Evolutionary conservation across 1,140 invertebrate species (phyloP).

Genomic region (Cephus cinctus): DNA sequence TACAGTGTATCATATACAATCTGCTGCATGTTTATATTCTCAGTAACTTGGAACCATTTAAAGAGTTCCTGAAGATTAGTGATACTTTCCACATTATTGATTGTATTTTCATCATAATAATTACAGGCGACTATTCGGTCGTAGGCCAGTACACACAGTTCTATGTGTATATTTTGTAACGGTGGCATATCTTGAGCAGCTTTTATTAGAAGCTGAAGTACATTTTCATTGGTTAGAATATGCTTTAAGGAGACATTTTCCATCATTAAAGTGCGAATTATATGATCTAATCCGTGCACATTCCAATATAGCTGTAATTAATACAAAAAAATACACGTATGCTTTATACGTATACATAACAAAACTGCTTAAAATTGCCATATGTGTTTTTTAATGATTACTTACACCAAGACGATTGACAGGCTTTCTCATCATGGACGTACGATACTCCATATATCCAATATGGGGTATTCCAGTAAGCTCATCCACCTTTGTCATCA

Average conservation of each 20-base stretch:
- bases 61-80: too few relatives aligned
- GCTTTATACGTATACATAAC: too few relatives aligned
- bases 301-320: constrained; percentile 32
- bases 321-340: too few relatives aligned
- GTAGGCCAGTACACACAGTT: constrained; percentile 26
- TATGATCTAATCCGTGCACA: constrained; percentile 14
- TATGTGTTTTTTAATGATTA: constrained; percentile 10
- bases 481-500: constrained; percentile 21
- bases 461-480: constrained; percentile 23
- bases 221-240: constrained; percentile 17
- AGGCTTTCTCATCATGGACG: constrained; percentile 17
- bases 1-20: constrained; percentile 28
- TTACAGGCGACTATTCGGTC: constrained; percentile 17
- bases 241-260: constrained; percentile 3
- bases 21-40: constrained; percentile 8
- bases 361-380: constrained; percentile 4
- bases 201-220: constrained; percentile 18
- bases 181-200: constrained; percentile 15
- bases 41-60: too few relatives aligned
- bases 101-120: constrained; percentile 18
- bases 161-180: constrained; percentile 21
- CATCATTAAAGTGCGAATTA: constrained; percentile 11
- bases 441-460: constrained; percentile 19
- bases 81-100: background rate
- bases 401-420: constrained; percentile 22